Evolutionary conservation across 2,113 vertebrate species (phyloP), one percentile per base, ranked within the genome.

Genomic region (Hydropotes inermis): DNA sequence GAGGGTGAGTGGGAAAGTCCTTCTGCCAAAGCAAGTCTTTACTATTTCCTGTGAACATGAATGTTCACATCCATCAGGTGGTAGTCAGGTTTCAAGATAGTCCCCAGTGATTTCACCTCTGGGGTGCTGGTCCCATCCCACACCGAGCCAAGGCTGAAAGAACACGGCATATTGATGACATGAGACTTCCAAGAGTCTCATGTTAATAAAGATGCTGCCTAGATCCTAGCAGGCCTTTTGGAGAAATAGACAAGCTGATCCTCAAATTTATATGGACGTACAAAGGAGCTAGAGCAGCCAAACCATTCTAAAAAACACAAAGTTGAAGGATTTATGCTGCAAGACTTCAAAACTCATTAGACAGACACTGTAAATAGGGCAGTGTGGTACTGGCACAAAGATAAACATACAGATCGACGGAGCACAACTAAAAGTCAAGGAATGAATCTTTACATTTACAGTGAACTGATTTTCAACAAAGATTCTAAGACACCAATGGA

Each of bases 11-110:
- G 19, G 6, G 16, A 10, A 93, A 45, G 3, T 36, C 9, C 16
- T 43, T 52, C 50, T 52, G 2, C 1, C 27, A 19, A 33, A 19
- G 17, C 61, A 16, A 2, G 76, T 21, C 64, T 21, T 9, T 16
- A 30, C 39, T 25, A 6, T 27, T 6, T 47, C 81, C 55, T 13
- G 25, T 1, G 28, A n/a, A 3, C 0, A 3, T 0, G 28, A n/a
- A 7, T 0, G 1, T 2, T n/a, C 45, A 1, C 1, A 1, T 19
- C 43, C 58, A 5, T 4, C 15, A 14, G 33, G 27, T 10, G 3
- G 58, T 0, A 7, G 7, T 78, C 16, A 12, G 52, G 5, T 15
- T 14, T 17, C 25, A 21, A 57, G 47, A 17, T 1, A 3, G 10
- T 9, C 36, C 50, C 79, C 17, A 1, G 0, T 2, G 76, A 23